A percentile compares a stretch with the other conserved stretches of the same genome.
These are phyloP conservation scores for Iphiclides podalirius DNA, from an alignment of 2,888 invertebrate species.

Conservation along the genomic window DNA sequence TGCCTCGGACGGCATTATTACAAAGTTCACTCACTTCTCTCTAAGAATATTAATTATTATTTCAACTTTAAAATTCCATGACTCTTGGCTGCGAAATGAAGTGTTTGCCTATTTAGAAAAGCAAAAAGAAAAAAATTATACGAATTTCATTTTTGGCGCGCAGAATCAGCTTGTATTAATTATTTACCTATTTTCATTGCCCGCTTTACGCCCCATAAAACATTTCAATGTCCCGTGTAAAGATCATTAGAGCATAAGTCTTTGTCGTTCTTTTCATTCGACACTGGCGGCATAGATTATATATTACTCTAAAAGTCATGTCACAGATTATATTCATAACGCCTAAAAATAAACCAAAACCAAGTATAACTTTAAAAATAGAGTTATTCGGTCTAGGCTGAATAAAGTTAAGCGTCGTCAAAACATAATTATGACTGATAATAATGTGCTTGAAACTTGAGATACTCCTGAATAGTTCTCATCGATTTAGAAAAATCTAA, in stretches of 20 bases:
- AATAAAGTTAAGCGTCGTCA: too few relatives aligned
- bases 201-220: constrained; percentile 24
- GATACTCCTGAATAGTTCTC: too few relatives aligned
- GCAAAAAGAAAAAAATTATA: neutral
- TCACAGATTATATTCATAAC: too few relatives aligned
- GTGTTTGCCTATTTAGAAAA: neutral
- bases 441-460: too few relatives aligned
- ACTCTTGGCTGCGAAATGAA: neutral
- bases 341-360: too few relatives aligned
- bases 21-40: constrained; percentile 6
- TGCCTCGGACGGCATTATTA: constrained; percentile 5
- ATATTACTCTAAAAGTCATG: neutral
- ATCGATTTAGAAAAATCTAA: too few relatives aligned
- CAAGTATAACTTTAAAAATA: too few relatives aligned
- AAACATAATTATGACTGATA: too few relatives aligned
- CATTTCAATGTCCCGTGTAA: constrained; percentile 25
- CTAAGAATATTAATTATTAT: constrained; percentile 10
- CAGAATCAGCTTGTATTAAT: neutral
- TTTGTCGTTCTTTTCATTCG: constrained; percentile 11
- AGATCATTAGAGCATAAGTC: constrained; percentile 23
- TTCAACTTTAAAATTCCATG: constrained; percentile 6
- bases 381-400: too few relatives aligned
- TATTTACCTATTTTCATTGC: constrained; percentile 12
- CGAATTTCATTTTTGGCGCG: constrained; percentile 1
- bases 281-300: neutral